These are phyloP conservation scores for Drosophila equinoxialis DNA, from an alignment of 1,140 invertebrate genomes.

Conservation along the genomic window DNA sequence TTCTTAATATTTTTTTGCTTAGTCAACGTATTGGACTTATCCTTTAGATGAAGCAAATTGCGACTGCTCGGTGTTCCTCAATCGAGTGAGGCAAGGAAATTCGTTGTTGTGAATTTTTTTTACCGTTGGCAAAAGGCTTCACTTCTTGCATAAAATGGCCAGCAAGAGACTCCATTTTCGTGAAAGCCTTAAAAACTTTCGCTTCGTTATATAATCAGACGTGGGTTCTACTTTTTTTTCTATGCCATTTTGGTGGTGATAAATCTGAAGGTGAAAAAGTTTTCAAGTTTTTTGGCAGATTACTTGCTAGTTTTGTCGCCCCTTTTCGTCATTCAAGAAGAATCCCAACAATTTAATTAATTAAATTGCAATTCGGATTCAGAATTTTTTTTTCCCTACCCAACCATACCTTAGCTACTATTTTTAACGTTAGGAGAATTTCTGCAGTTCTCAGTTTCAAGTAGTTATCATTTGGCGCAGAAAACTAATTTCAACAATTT, in stretches of 20 bases:
- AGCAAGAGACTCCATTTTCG: too few species aligned
- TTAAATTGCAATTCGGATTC: slow-evolving; percentile 69
- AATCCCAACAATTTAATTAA: slow-evolving; percentile 73
- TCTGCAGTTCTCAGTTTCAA: slow-evolving; percentile 71
- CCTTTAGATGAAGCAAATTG: background rate
- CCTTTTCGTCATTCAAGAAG: slow-evolving; percentile 6
- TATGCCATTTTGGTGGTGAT: background rate
- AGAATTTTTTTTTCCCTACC: background rate
- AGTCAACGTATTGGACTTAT: background rate
- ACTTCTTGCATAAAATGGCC: background rate
- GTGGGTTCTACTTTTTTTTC: background rate
- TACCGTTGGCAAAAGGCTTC: too few species aligned
- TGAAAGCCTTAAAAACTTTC: too few species aligned
- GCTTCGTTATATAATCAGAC: background rate
- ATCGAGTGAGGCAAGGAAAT: too few species aligned
- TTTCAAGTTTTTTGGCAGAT: background rate
- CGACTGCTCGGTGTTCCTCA: background rate
- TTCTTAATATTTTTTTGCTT: slow-evolving; percentile 7
- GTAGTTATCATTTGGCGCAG: slow-evolving; percentile 74
- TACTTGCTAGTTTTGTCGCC: slow-evolving; percentile 1
- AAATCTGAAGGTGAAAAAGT: slow-evolving; percentile 8
- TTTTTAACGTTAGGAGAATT: slow-evolving; percentile 12
- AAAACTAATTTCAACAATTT: slow-evolving; percentile 82
- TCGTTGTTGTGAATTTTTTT: too few species aligned
- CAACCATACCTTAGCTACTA: background rate